These are phyloP conservation scores for Nansenia antarctica DNA, from an alignment of 2,113 vertebrate genomes.

Conservation along the genomic window DNA sequence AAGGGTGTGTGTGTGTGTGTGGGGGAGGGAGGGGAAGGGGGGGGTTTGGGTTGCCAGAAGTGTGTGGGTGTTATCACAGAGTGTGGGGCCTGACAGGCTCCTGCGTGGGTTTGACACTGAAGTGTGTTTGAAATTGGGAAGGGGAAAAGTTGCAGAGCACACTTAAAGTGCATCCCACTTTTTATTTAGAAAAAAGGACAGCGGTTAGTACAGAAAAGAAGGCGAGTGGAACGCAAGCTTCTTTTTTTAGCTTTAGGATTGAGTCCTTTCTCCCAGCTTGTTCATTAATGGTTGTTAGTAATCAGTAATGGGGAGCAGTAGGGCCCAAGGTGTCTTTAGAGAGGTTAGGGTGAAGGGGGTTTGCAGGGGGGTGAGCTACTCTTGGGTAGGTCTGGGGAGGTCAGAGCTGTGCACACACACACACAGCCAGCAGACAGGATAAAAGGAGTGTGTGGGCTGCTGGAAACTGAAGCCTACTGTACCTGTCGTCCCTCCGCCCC, in stretches of 20 bases:
- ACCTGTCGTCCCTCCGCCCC: slow-evolving; percentile 4
- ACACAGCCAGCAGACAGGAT: slow-evolving; percentile 3
- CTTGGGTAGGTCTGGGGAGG: background rate
- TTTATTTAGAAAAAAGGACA: too few relatives aligned
- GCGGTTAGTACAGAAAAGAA: too few relatives aligned
- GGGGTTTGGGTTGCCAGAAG: background rate
- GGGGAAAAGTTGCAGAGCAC: background rate
- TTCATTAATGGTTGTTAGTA: too few relatives aligned
- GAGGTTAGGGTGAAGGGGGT: too few relatives aligned
- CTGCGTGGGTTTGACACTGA: slow-evolving; percentile 14
- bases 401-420: background rate
- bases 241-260: too few relatives aligned
- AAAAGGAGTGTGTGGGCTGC: slow-evolving; percentile 1
- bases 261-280: too few relatives aligned
- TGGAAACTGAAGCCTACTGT: background rate
- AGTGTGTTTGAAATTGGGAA: slow-evolving; percentile 19
- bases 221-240: too few relatives aligned
- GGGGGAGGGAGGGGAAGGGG: slow-evolving; percentile 52
- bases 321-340: too few relatives aligned
- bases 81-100: slow-evolving; percentile 16
- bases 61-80: slow-evolving; percentile 13
- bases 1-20: slow-evolving; percentile 7
- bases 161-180: background rate
- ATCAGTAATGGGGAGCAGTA: too few relatives aligned
- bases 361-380: too few relatives aligned